Base-by-base conservation (phyloP, 2,113 vertebrate species). In the Seriola aureovittata region DNA sequence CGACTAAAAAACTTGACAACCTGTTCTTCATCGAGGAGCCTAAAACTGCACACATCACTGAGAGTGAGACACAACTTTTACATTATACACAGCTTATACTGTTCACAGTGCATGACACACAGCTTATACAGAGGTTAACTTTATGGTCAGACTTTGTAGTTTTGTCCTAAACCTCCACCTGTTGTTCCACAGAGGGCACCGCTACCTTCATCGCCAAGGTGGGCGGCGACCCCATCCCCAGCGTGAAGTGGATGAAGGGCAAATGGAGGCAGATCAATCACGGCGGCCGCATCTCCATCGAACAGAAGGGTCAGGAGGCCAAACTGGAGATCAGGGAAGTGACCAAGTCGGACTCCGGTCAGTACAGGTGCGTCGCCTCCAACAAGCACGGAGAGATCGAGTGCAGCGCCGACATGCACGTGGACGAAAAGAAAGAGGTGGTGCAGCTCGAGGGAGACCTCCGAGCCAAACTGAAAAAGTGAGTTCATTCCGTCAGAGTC, bases 191-290 rank as follows among this genome's bases (percentile, higher is more conserved):
- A 99, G 98, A 99, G 94, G 95, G 96, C 11, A 95, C 95, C 2
- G 98, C 98, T 81, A 99, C 93, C n/a, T 99, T 99, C 91, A 96
- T 96, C 70, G 97, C 98, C 70, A 99, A 99, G 93, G 97, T 99
- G 85, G 98, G 97, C 16, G 98, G 98, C 6, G 98, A 99, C 84
- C 98, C 98, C 5, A 97, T 99, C 92, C 98, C 98, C 71, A 97
- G 94, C 38, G 98, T 99, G 57, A 99, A 99, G 86, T 99, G 98
- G 98, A 96, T 98, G 91, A 99, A 99, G 90, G 98, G 98, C 11
- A 99, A 99, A 90, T 99, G 98, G 98, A 96, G 98, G 59, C 98
- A 99, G 54, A 90, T 99, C 71, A 98, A 96, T 48, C 97, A 98
- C n/a, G 98, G 97, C 23, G 98, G 98, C 5, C 96, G 98, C 0